Percentiles rank a stretch among this genome's conserved stretches.
Conservation (phyloP, 2,113 vertebrate genomes). For the Heliornis fulica region DNA sequence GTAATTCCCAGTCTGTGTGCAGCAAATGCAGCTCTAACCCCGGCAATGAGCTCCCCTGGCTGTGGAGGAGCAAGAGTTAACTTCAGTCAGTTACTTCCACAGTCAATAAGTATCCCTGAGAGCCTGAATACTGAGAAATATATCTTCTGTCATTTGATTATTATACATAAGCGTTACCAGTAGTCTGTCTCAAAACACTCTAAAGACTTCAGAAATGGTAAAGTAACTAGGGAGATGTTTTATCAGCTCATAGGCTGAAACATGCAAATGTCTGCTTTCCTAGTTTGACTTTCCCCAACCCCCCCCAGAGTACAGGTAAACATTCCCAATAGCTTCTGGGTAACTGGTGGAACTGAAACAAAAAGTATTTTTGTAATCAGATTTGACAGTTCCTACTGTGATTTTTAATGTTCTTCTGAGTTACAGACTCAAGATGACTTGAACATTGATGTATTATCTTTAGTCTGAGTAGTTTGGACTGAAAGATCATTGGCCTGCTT, state of each 20-base stretch:
- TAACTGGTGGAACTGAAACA: not conserved
- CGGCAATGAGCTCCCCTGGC: not conserved
- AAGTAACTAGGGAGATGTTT: not conserved
- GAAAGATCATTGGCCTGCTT: not conserved
- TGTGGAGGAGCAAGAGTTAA: not conserved
- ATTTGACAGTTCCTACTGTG: not conserved
- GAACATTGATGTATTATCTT: not conserved
- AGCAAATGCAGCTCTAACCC: not conserved
- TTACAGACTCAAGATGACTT: too few relatives aligned
- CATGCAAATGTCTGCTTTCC: rapidly evolving
- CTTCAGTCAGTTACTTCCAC: not conserved
- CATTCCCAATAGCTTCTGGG: not conserved
- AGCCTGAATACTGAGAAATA: not conserved
- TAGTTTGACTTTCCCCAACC: not conserved
- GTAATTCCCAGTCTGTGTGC: not conserved
- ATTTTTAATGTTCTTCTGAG: not conserved
- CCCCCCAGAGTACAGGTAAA: too few relatives aligned
- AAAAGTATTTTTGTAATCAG: not conserved
- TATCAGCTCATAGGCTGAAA: not conserved
- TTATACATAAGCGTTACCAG: not conserved
- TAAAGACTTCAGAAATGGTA: not conserved
- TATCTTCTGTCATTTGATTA: not conserved
- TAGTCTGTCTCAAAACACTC: rapidly evolving
- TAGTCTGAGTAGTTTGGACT: not conserved
- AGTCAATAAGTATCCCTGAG: not conserved